phyloP scores from a whole-genome alignment of 35 echinoderm and acorn worm genomes.

The Strongylocentrotus purpuratus region DNA sequence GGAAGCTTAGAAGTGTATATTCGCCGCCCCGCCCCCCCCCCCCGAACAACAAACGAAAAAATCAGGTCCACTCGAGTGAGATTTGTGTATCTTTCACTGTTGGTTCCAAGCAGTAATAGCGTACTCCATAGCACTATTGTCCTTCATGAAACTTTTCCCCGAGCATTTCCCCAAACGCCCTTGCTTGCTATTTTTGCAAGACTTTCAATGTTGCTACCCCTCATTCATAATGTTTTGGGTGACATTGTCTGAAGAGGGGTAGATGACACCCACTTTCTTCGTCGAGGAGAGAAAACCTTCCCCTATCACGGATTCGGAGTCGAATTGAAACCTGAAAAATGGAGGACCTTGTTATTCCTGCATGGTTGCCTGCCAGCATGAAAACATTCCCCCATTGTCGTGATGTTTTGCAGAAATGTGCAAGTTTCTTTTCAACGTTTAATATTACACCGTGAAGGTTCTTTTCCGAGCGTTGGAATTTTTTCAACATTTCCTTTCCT shows the following conservation, averaged over 20 bases:
- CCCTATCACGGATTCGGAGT: neutral
- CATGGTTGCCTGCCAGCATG: neutral
- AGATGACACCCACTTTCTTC: neutral
- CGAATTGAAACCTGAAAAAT: slow-evolving; percentile 9
- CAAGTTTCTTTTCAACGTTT: slow-evolving; percentile 11
- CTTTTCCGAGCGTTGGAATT: neutral
- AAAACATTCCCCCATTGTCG: neutral
- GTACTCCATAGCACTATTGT: neutral
- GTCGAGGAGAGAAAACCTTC: neutral
- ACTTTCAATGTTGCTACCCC: slow-evolving; percentile 15
- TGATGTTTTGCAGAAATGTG: neutral
- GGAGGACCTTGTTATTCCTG: neutral
- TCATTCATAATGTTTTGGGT: slow-evolving; percentile 7
- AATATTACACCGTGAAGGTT: slow-evolving; percentile 11
- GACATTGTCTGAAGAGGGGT: neutral
- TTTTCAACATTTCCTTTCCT: slow-evolving; percentile 5
- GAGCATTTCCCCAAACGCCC: neutral
- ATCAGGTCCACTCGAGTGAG: neutral
- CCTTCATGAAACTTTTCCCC: neutral
- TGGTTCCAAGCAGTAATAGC: neutral
- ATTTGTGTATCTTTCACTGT: neutral
- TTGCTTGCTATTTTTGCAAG: neutral
- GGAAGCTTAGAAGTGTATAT: too few species aligned
- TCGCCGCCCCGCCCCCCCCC: too few species aligned
- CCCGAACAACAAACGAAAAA: too few species aligned